These are phyloP conservation scores for Parthenolecanium corni DNA, from an alignment of 2,888 invertebrate genomes.

Conservation along the genomic window DNA sequence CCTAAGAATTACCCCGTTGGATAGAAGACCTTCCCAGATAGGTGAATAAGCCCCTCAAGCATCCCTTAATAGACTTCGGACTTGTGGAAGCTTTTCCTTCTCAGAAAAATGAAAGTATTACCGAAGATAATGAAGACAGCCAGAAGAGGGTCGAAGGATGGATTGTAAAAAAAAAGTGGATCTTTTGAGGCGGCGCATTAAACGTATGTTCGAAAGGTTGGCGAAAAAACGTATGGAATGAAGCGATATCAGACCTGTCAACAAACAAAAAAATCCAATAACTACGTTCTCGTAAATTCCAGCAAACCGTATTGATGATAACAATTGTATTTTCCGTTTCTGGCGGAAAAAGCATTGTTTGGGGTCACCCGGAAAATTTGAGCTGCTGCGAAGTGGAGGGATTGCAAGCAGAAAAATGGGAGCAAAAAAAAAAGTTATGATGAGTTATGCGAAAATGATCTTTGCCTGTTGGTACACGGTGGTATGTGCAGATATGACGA, in stretches of 20 bases:
- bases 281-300: constrained; percentile 11
- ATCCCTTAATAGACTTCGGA: too few relatives aligned
- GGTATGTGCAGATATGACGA: constrained; percentile 21
- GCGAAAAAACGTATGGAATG: constrained; percentile 24
- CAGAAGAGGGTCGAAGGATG: too few relatives aligned
- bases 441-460: constrained; percentile 18
- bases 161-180: too few relatives aligned
- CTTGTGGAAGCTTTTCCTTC: too few relatives aligned
- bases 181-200: too few relatives aligned
- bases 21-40: too few relatives aligned
- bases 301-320: constrained; percentile 15
- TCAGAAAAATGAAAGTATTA: too few relatives aligned
- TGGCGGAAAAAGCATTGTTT: constrained; percentile 19
- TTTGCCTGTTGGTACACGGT: constrained; percentile 1
- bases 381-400: neutral
- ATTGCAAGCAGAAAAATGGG: neutral
- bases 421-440: constrained; percentile 7
- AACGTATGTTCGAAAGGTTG: too few relatives aligned
- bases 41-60: too few relatives aligned
- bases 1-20: too few relatives aligned
- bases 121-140: too few relatives aligned
- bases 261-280: constrained; percentile 17
- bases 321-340: constrained; percentile 17
- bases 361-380: constrained; percentile 18
- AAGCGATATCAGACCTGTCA: constrained; percentile 24